These are phyloP conservation scores for Antechinus stuartii DNA, from an alignment of 2,113 vertebrate genomes.

Conservation along the genomic window DNA sequence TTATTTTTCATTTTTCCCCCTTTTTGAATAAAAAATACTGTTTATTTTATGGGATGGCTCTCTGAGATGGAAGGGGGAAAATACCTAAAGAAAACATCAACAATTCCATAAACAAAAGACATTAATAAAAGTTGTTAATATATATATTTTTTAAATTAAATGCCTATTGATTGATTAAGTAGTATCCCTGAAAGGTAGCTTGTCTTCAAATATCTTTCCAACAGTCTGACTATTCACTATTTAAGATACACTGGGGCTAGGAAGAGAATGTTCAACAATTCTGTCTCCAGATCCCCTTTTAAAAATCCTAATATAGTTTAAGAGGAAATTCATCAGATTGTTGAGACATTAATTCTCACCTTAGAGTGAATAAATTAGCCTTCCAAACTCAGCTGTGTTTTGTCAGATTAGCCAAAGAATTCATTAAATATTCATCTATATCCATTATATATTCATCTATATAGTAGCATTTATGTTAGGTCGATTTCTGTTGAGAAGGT, in stretches of 20 bases:
- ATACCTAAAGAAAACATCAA: neutral
- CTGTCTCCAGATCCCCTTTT: neutral
- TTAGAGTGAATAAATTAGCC: neutral
- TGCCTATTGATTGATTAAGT: neutral
- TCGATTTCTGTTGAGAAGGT: neutral
- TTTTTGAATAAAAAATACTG: neutral
- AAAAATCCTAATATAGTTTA: neutral
- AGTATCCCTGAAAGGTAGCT: neutral
- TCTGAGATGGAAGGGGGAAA: neutral
- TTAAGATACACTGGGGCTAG: neutral
- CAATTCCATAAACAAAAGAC: neutral
- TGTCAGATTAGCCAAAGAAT: neutral
- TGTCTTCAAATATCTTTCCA: neutral
- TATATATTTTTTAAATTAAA: neutral
- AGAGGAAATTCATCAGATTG: neutral
- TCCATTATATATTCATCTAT: neutral
- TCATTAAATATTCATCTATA: neutral
- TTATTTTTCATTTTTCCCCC: neutral
- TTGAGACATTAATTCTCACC: neutral
- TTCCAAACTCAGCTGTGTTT: neutral
- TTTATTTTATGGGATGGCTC: neutral
- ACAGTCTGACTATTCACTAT: neutral
- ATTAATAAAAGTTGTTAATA: neutral
- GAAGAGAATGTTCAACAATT: neutral
- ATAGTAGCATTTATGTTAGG: neutral